Evolutionary conservation across 2,888 invertebrate species (phyloP).

Genomic region (Macroteleia sp.): DNA sequence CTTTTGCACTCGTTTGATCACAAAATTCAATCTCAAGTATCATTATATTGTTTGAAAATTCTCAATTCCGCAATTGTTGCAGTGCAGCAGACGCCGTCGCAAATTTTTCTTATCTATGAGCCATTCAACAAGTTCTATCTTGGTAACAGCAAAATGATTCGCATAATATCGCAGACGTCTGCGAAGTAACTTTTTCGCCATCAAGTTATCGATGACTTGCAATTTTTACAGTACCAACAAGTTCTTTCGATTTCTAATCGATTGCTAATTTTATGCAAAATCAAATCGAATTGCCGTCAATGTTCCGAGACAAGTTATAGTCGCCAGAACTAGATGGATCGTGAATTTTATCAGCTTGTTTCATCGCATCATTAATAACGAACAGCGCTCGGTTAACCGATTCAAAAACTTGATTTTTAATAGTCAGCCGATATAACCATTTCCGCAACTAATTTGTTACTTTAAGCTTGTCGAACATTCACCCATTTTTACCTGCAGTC

Average conservation of each 20-base stretch:
- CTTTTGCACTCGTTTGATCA: conserved; percentile 1
- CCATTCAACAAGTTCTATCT: conserved; percentile 33
- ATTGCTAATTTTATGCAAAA: conserved; percentile 52
- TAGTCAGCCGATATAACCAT: neutral
- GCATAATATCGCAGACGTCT: neutral
- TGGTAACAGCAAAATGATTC: conserved; percentile 12
- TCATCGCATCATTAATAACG: conserved; percentile 38
- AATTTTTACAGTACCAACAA: neutral
- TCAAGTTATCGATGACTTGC: conserved; percentile 20
- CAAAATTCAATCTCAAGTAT: conserved; percentile 4
- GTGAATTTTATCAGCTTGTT: conserved; percentile 21
- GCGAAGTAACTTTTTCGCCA: neutral
- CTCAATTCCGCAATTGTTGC: conserved; percentile 38
- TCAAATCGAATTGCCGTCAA: conserved; percentile 33
- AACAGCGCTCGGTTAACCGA: conserved; percentile 22
- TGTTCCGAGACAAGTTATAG: conserved; percentile 10
- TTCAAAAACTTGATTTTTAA: conserved; percentile 11
- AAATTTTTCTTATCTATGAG: conserved; percentile 33
- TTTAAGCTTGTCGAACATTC: neutral
- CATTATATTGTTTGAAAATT: conserved; percentile 9
- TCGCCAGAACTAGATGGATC: conserved; percentile 14
- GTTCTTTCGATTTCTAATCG: conserved; percentile 31
- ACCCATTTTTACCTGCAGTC: neutral
- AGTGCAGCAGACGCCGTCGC: conserved; percentile 15
- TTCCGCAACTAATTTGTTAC: conserved; percentile 27